Conservation (phyloP, 2,888 invertebrate species). For the Stratiomys singularior region DNA sequence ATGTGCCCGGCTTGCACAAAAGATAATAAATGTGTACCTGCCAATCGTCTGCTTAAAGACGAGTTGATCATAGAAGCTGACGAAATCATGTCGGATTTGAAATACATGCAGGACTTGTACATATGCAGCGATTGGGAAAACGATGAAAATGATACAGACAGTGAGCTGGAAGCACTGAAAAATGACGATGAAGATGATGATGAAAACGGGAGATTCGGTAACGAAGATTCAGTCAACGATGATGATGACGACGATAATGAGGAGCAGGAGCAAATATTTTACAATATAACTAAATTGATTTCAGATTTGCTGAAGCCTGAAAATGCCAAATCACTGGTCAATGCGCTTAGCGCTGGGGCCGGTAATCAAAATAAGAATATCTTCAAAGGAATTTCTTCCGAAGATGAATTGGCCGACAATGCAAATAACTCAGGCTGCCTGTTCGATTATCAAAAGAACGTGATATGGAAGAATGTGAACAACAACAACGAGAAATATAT, state of each 20-base stretch:
- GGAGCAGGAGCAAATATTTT: conserved; percentile 55
- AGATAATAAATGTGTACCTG: conserved; percentile 59
- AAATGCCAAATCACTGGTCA: conserved; percentile 56
- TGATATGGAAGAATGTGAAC: conserved; percentile 31
- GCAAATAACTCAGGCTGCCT: background rate
- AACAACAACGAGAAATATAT: conserved; percentile 51
- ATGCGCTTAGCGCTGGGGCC: conserved; percentile 53
- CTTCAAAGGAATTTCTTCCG: conserved; percentile 26
- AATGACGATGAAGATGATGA: conserved; percentile 34
- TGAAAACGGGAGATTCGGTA: conserved; percentile 34
- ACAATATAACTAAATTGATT: conserved; percentile 59
- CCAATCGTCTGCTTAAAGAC: conserved; percentile 58
- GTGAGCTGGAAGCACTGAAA: conserved; percentile 50
- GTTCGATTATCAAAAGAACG: conserved; percentile 30
- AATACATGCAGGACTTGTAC: conserved; percentile 61
- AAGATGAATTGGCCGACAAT: conserved; percentile 17
- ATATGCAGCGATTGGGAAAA: conserved; percentile 56
- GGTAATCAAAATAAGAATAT: conserved; percentile 49
- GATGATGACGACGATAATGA: conserved; percentile 48
- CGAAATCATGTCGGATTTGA: conserved; percentile 61
- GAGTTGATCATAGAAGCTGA: conserved; percentile 60
- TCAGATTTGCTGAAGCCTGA: conserved; percentile 59
- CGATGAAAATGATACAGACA: conserved; percentile 50
- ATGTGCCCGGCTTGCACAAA: conserved; percentile 59
- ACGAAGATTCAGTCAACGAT: conserved; percentile 18